Percentiles rank a stretch among this genome's conserved stretches.
phyloP scores from a whole-genome alignment of 2,113 vertebrate species.

The Phyllostomus hastatus region DNA sequence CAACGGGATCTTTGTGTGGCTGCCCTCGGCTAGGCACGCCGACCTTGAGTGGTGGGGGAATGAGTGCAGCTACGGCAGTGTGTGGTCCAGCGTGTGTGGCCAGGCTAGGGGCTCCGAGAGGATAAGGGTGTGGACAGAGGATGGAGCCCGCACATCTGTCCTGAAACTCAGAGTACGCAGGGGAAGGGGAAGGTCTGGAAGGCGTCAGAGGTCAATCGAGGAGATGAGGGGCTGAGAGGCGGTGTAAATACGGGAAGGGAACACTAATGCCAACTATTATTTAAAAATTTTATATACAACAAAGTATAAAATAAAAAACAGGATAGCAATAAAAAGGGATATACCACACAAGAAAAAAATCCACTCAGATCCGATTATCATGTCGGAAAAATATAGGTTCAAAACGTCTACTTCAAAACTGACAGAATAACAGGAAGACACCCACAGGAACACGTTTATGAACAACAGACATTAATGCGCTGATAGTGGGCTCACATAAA shows the following conservation, averaged over 20 bases:
- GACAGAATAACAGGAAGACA: too few species aligned
- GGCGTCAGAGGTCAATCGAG: not conserved
- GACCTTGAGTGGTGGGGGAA: not conserved
- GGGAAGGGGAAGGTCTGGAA: not conserved
- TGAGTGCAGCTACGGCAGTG: not conserved
- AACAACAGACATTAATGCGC: too few species aligned
- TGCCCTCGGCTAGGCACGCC: not conserved
- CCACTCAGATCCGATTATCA: too few species aligned
- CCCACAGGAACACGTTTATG: too few species aligned
- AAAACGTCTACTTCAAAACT: too few species aligned
- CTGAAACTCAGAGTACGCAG: not conserved
- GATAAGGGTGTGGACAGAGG: not conserved
- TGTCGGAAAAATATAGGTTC: too few species aligned
- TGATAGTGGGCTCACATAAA: too few species aligned
- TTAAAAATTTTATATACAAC: too few species aligned
- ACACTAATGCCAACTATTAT: too few species aligned
- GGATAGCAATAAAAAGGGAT: too few species aligned
- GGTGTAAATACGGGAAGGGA: not conserved
- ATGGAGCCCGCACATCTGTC: not conserved
- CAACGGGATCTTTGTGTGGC: not conserved
- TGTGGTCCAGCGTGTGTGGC: not conserved
- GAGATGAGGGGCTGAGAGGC: not conserved
- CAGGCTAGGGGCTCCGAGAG: not conserved
- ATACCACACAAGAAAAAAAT: too few species aligned
- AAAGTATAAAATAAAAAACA: too few species aligned